Evolutionary conservation across 64 coral and sea anemone genomes (phyloP), one percentile per base, ranked within the genome.

Genomic region (Montipora efflorescens): DNA sequence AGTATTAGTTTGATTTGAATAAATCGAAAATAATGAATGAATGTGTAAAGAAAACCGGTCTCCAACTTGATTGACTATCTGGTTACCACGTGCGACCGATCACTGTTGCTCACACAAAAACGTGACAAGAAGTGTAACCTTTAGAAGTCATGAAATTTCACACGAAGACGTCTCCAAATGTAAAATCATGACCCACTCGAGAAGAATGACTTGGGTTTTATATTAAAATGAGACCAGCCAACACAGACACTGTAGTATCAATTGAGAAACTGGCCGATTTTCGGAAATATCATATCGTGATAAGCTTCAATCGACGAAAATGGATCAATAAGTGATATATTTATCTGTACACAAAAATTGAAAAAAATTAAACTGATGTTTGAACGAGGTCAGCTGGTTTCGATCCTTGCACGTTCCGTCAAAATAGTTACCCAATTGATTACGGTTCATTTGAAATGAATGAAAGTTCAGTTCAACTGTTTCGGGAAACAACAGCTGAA

Each of bases 41-140:
- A 49, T 47, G 82, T 86, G 66, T 86, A 86, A 72, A n/a, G 8
- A n/a, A 51, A 86, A 86, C 82, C 66, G 66, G 82, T 86, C 71
- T 7, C 46, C 49, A 72, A 86, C 82, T 49, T 19, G 82, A 71
- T 49, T 19, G 82, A 71, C 67, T 49, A 86, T 48, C 82, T 3
- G 46, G 82, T 20, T 70, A 86, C 44, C 82, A 86, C 82, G 82
- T 86, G 82, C 46, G 64, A 72, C 18, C 5, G 36, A 84, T 67
- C 81, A 84, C 58, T 46, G 11, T 28, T 67, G 12, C 15, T 49
- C 50, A 11, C 46, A 46, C 62, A 15, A 47, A 22, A 71, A 71
- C 68, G 68, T 71, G 76, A 75, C 11, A 76, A 14, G 3, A 13
- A 4, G 4, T 46, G 12, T 76, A 1, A 13, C 2, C 36, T 43